Base-by-base conservation (phyloP, 92 coral and sea anemone species). In the Phenganax marumi region DNA sequence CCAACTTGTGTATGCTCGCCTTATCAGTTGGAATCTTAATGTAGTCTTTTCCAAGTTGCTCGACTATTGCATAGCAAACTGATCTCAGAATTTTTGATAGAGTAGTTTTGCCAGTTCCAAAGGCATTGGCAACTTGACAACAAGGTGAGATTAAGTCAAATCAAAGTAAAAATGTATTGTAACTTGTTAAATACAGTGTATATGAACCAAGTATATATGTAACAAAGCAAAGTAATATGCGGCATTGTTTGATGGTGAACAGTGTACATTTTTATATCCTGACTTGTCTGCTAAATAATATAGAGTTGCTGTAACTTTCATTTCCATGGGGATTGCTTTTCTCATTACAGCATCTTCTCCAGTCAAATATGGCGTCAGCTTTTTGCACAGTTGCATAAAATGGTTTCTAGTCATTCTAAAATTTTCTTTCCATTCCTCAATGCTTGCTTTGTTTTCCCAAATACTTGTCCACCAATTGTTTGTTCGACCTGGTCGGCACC, bases 21-120 rank as follows among this genome's bases (percentile, higher is more conserved):
- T 68, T 84, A 12, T 77, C n/a, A 0, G 63, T 55, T 58, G 90
- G 90, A 14, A 87, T 22, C 52, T 70, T 87, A 18, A 63, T 18
- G 22, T 63, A 63, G 21, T 63, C 22, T 63, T 12, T 10, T 69
- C 75, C 75, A 69, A 24, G 50, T 43, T 24, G 47, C 14, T 69
- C 0, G 14, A 10, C 13, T 24, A 69, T 24, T 9, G 12, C 75
- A 9, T 2, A 10, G 13, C 48, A 18, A n/a, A 43, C 75, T 69
- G 47, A 10, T 69, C 75, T 69, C 1, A 8, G 12, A 8, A 43
- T 69, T 69, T 24, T 69, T 24, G 75, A 63, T 1, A 63, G 11
- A 63, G 70, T 16, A 63, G 70, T 11, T 11, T 63, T 63, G 22
- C 22, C n/a, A 63, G 16, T 63, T 12, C 70, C 70, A 63, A 63